These are phyloP conservation scores for Cinclus cinclus DNA, from an alignment of 2,113 vertebrate genomes.

Conservation along the genomic window DNA sequence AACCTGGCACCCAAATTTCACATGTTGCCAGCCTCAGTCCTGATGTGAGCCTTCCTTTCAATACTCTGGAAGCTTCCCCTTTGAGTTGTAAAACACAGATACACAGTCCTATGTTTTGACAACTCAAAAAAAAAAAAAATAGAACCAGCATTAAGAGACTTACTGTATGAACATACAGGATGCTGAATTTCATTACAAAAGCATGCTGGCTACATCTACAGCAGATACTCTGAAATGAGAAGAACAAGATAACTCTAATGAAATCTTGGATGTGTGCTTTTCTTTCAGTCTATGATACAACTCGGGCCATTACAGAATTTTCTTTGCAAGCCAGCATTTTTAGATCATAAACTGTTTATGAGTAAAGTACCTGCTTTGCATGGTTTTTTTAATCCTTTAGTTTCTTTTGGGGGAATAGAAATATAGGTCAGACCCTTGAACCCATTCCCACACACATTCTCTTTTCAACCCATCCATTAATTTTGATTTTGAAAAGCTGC, in stretches of 20 bases:
- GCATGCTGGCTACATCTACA: not conserved
- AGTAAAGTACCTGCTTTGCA: not conserved
- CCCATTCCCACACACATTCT: not conserved
- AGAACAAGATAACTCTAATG: not conserved
- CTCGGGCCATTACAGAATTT: not conserved
- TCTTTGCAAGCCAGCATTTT: not conserved
- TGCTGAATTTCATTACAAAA: not conserved
- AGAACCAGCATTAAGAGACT: not conserved
- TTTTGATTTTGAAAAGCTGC: not conserved
- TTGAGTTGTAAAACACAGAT: not conserved
- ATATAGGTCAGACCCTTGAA: not conserved
- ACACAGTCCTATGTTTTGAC: not conserved
- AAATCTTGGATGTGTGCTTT: not conserved
- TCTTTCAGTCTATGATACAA: not conserved
- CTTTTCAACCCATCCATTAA: not conserved
- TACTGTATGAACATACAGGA: not conserved
- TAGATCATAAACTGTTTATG: not conserved
- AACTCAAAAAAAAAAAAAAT: not conserved
- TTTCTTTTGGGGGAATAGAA: constrained; percentile 1
- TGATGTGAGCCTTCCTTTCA: not conserved
- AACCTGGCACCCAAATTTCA: constrained; percentile 35
- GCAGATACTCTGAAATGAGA: not conserved
- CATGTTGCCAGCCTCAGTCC: not conserved
- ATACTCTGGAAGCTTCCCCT: not conserved
- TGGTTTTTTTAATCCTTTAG: not conserved